A percentile compares a stretch with the other conserved stretches of the same genome.
Conservation (phyloP, 1,140 invertebrate species). For the Sinella curviseta region DNA sequence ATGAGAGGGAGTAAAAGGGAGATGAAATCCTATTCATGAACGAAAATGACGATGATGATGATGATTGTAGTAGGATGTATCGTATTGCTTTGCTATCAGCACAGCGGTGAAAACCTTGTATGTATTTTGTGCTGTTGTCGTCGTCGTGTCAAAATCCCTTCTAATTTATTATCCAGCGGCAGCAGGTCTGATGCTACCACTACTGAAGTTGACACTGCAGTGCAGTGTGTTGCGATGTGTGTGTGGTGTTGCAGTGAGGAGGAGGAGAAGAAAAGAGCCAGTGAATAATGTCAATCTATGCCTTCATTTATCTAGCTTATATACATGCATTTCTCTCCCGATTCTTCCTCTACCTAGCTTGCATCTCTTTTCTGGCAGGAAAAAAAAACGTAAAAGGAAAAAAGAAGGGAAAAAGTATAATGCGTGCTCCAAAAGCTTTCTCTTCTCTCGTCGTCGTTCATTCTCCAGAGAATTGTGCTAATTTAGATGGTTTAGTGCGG, state of each 20-base stretch:
- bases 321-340: not conserved
- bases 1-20: not conserved
- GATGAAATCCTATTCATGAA: not conserved
- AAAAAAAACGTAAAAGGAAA: not conserved
- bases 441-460: no score
- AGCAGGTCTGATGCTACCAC: not conserved
- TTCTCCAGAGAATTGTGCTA: not conserved
- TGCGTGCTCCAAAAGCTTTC: not conserved
- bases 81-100: not conserved
- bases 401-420: not conserved
- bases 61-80: no score
- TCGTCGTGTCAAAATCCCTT: not conserved
- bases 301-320: slow-evolving; percentile 12
- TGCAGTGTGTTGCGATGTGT: no score
- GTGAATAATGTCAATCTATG: slow-evolving; percentile 8
- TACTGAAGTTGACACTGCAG: no score
- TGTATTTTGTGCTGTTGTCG: no score
- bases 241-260: no score
- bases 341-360: not conserved
- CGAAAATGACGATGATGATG: not conserved
- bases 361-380: not conserved
- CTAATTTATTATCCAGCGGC: slow-evolving; percentile 5
- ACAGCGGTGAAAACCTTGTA: not conserved
- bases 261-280: no score
- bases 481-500: not conserved